phyloP scores from a whole-genome alignment of 2,888 invertebrate genomes.

The Eupeodes latifasciatus region DNA sequence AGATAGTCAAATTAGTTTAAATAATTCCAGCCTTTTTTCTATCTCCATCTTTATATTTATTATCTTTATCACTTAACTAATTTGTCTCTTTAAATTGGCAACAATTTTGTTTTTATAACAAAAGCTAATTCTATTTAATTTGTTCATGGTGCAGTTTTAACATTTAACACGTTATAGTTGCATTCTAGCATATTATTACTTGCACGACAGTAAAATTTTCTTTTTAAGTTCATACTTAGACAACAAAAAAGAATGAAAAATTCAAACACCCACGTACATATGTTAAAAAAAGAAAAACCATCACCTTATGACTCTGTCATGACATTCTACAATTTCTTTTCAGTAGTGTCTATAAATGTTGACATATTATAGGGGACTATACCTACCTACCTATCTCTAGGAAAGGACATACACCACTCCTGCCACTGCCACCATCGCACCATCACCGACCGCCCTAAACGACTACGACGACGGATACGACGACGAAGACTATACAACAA shows the following conservation, averaged over 20 bases:
- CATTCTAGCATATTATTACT: slow-evolving; percentile 64
- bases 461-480: not conserved
- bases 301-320: slow-evolving; percentile 30
- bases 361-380: slow-evolving; percentile 26
- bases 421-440: too few species aligned
- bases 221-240: slow-evolving; percentile 22
- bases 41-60: slow-evolving; percentile 1
- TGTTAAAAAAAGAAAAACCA: not conserved
- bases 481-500: not conserved
- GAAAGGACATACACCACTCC: slow-evolving; percentile 3
- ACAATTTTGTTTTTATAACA: slow-evolving; percentile 39
- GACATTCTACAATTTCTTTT: slow-evolving; percentile 42
- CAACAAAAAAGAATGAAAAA: not conserved
- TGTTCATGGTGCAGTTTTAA: slow-evolving; percentile 57
- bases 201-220: slow-evolving; percentile 63
- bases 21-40: slow-evolving; percentile 15
- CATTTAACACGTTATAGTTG: slow-evolving; percentile 60
- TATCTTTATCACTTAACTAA: slow-evolving; percentile 45
- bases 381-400: not conserved
- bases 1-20: slow-evolving; percentile 18
- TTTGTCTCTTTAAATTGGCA: slow-evolving; percentile 50
- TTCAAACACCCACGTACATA: not conserved
- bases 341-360: slow-evolving; percentile 24
- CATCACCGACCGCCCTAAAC: too few species aligned
- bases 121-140: slow-evolving; percentile 60